Evolutionary conservation across 2,797 vertebrate genomes (phyloP).

Genomic region (Chromobotia macracanthus): DNA sequence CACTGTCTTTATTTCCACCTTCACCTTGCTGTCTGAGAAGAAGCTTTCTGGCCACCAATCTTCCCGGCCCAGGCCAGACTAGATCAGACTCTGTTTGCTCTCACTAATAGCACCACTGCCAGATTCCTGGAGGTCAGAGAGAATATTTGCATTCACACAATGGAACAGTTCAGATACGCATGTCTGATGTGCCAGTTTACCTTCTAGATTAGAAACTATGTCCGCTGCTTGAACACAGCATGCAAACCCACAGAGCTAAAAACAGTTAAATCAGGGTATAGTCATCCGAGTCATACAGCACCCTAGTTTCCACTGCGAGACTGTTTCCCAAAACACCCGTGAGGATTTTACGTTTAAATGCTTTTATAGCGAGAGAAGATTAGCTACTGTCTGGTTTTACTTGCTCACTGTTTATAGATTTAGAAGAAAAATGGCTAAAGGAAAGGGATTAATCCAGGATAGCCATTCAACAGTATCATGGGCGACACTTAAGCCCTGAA

Average conservation of each 20-base stretch:
- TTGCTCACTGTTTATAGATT: background rate
- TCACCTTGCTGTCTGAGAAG: slow-evolving; percentile 60
- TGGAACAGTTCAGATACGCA: background rate
- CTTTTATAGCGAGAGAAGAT: slow-evolving; percentile 61
- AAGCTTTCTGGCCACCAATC: slow-evolving; percentile 53
- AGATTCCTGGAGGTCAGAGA: slow-evolving; percentile 33
- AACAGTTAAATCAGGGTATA: slow-evolving; percentile 36
- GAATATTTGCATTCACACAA: slow-evolving; percentile 15
- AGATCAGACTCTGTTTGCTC: slow-evolving; percentile 14
- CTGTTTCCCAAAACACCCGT: slow-evolving; percentile 48
- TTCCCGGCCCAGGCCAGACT: slow-evolving; percentile 7
- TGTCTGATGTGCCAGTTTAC: slow-evolving; percentile 16
- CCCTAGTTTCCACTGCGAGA: slow-evolving; percentile 6
- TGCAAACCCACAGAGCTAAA: slow-evolving; percentile 7
- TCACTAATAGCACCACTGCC: slow-evolving; percentile 5
- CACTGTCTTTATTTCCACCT: slow-evolving; percentile 44
- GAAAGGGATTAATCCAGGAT: background rate
- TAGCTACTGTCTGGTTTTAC: slow-evolving; percentile 52
- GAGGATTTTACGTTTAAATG: slow-evolving; percentile 30
- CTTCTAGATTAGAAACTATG: background rate
- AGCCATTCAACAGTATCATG: background rate
- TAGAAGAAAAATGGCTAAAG: background rate
- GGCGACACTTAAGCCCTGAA: background rate
- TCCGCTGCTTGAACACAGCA: slow-evolving; percentile 1
- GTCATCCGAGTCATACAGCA: slow-evolving; percentile 37